Evolutionary conservation across 2,888 invertebrate genomes (phyloP).

Genomic region (Drosophila neotestacea): DNA sequence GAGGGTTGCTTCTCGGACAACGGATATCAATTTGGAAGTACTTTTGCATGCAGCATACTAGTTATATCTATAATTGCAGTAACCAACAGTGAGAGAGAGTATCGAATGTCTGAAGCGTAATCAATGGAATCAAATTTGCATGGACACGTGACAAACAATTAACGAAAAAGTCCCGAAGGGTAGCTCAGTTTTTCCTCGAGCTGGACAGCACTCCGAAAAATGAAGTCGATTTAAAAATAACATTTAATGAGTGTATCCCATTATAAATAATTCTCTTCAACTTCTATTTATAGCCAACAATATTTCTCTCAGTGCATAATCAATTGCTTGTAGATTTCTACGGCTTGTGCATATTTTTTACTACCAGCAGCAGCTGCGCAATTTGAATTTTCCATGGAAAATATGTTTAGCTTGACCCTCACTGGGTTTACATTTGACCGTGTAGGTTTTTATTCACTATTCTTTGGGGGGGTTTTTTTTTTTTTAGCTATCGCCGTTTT

Average conservation of each 20-base stretch:
- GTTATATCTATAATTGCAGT: conserved; percentile 70
- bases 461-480: conserved; percentile 24
- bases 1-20: conserved; percentile 43
- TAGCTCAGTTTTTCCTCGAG: not conserved
- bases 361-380: conserved; percentile 65
- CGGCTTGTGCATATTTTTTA: conserved; percentile 40
- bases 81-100: conserved; percentile 50
- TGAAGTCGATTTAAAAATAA: not conserved
- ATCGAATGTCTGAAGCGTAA: conserved; percentile 74
- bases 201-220: conserved; percentile 29
- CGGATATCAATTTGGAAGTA: conserved; percentile 43
- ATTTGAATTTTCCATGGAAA: conserved; percentile 63
- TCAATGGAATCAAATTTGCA: conserved; percentile 81
- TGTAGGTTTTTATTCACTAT: conserved; percentile 47
- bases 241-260: not conserved
- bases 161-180: conserved; percentile 37
- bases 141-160: conserved; percentile 84
- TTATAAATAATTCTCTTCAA: not conserved
- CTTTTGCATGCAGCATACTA: conserved; percentile 17
- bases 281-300: not conserved
- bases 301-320: conserved; percentile 51
- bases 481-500: conserved; percentile 51
- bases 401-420: conserved; percentile 69
- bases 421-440: conserved; percentile 62
- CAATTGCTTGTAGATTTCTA: conserved; percentile 35